Evolutionary conservation across 2,113 vertebrate genomes (phyloP).

Genomic region (Dasyprocta punctata): DNA sequence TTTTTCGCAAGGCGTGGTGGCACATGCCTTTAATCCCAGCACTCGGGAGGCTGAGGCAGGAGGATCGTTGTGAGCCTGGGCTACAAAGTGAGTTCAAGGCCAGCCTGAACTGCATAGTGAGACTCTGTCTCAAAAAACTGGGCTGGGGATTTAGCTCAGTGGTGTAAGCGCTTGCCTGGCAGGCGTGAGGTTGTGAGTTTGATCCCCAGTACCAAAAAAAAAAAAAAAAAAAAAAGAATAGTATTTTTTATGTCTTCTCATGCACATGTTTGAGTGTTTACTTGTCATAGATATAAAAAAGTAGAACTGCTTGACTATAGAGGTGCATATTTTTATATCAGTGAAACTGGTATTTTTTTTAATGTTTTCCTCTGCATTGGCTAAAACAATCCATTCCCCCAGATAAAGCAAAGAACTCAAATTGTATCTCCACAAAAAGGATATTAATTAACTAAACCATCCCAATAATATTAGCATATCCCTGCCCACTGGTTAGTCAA

Average conservation of each 20-base stretch:
- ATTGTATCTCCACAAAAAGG: not conserved
- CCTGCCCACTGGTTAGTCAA: not conserved
- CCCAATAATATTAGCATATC: not conserved
- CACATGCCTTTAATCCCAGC: too few relatives aligned
- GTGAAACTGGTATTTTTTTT: not conserved
- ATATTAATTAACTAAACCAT: not conserved
- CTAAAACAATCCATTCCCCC: slow-evolving; percentile 24
- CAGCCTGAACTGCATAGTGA: too few relatives aligned
- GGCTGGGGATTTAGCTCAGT: too few relatives aligned
- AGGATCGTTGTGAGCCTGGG: too few relatives aligned
- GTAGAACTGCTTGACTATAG: not conserved
- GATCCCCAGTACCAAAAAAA: too few relatives aligned
- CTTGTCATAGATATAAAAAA: not conserved
- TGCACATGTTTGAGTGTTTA: not conserved
- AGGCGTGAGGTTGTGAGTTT: too few relatives aligned
- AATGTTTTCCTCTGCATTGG: slow-evolving; percentile 24
- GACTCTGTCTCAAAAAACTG: too few relatives aligned
- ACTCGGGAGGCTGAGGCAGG: too few relatives aligned
- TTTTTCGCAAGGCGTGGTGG: too few relatives aligned
- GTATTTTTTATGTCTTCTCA: not conserved
- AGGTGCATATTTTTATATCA: slow-evolving; percentile 16
- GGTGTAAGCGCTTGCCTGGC: too few relatives aligned
- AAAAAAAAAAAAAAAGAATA: too few relatives aligned
- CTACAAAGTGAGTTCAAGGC: too few relatives aligned
- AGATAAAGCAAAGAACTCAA: not conserved